Conservation (phyloP, 2,888 invertebrate genomes). For the Drosophila tanythrix region DNA sequence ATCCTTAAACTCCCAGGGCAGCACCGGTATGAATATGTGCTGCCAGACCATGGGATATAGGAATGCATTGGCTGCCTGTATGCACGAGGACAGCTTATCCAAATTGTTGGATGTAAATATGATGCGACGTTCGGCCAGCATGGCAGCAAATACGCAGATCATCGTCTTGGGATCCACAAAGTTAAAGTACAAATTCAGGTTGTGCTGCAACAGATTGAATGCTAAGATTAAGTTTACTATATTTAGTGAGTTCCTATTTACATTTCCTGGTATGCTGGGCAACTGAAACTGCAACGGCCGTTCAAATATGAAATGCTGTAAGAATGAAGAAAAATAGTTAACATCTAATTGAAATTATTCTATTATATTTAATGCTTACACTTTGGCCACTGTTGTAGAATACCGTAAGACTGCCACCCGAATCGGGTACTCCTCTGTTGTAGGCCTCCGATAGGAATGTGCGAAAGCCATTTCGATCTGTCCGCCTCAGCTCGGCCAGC, state of each 20-base stretch:
- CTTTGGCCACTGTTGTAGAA: slow-evolving; percentile 87
- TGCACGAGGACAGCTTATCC: slow-evolving; percentile 95
- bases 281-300: slow-evolving; percentile 92
- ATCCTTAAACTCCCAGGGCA: slow-evolving; percentile 95
- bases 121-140: slow-evolving; percentile 96
- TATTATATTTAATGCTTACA: slow-evolving; percentile 84
- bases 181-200: slow-evolving; percentile 98
- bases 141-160: slow-evolving; percentile 97
- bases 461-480: slow-evolving; percentile 79
- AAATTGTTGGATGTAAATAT: slow-evolving; percentile 96
- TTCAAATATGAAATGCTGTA: slow-evolving; percentile 91
- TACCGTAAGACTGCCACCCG: slow-evolving; percentile 88
- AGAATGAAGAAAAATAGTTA: slow-evolving; percentile 80
- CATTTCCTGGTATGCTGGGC: slow-evolving; percentile 98
- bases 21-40: slow-evolving; percentile 98
- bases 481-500: slow-evolving; percentile 82
- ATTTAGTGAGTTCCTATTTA: slow-evolving; percentile 85
- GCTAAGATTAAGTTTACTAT: background rate
- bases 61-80: slow-evolving; percentile 96
- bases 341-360: background rate
- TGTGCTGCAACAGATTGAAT: slow-evolving; percentile 88
- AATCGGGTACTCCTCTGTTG: slow-evolving; percentile 89
- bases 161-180: slow-evolving; percentile 97
- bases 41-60: slow-evolving; percentile 99
- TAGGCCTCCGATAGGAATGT: slow-evolving; percentile 89